Conservation (phyloP, 2,113 vertebrate species). For the Thunnus thynnus region DNA sequence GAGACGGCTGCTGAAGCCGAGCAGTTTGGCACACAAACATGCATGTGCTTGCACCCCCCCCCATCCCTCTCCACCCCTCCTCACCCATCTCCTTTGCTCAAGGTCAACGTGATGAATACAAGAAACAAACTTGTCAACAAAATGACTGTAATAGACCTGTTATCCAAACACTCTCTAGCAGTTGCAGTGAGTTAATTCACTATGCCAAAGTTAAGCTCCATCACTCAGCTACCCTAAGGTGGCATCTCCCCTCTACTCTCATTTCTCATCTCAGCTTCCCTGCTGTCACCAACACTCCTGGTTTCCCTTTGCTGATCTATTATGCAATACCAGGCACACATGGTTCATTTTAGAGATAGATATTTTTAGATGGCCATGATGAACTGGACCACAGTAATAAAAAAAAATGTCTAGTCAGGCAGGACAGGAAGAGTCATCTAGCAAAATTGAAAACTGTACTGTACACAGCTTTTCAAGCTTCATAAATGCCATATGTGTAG, state of each 20-base stretch:
- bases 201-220: background rate
- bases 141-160: conserved; percentile 24
- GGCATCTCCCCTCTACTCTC: conserved; percentile 21
- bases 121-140: conserved; percentile 52
- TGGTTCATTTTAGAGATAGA: conserved; percentile 80
- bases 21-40: conserved; percentile 36
- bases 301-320: conserved; percentile 56
- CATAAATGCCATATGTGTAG: conserved; percentile 66
- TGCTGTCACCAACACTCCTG: conserved; percentile 45
- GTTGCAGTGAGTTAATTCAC: conserved; percentile 3
- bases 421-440: conserved; percentile 50
- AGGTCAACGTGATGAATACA: conserved; percentile 49
- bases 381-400: conserved; percentile 59
- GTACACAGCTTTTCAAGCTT: conserved; percentile 39
- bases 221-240: conserved; percentile 26
- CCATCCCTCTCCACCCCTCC: background rate
- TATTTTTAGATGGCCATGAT: conserved; percentile 81
- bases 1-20: conserved; percentile 37
- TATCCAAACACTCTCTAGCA: conserved; percentile 36
- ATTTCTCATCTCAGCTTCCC: conserved; percentile 21
- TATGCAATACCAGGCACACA: conserved; percentile 78
- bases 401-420: conserved; percentile 51
- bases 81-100: conserved; percentile 29
- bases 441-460: conserved; percentile 47
- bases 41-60: background rate